Base-by-base conservation (phyloP, 2,888 invertebrate genomes). In the Chaetoderma sp. region DNA sequence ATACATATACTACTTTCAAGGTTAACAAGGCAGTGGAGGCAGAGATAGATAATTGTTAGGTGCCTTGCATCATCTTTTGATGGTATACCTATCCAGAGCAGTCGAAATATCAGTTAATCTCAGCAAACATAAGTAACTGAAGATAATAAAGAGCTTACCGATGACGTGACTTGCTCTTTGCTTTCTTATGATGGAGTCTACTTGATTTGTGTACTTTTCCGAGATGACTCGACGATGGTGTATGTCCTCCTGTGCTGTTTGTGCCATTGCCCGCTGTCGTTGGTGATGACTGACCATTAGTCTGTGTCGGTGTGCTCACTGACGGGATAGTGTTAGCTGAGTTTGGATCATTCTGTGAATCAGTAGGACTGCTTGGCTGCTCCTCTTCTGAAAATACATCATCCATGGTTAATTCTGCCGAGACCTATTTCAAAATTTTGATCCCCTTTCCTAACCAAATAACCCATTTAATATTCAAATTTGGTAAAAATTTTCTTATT, bases 191-290 rank as follows among this genome's bases (percentile, higher is more conserved):
- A 65, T 75, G 69, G 25, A 68, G 69, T 27, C 68, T 70, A n/a
- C 76, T 60, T 44, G 64, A 64, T 73, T 80, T 80, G 42, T 76
- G 68, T 28, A 79, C 68, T 70, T 79, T 80, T 23, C 80, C 80
- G 25, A 79, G 77, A 47, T 76, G 77, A 49, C 76, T 76, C 44
- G 70, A 70, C 32, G 71, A 33, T 5, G 75, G 60, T 44, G 72
- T 70, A 27, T 63, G 65, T 28, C 74, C 74, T 45, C 74, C 76
- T 23, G 70, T 74, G 42, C 75, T 76, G 59, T 70, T 78, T 16
- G 75, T 70, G 6, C 52, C 27, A 32, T 33, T 57, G 30, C 33
- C 30, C 42, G 32, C 56, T 42, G 44, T 32, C 44, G 28, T 47
- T 30, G 55, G 42, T 18, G 45, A 25, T 30, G 56, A 16, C 21